These are phyloP conservation scores for Pyrochroa serraticornis DNA, from an alignment of 2,888 invertebrate species.

Conservation along the genomic window DNA sequence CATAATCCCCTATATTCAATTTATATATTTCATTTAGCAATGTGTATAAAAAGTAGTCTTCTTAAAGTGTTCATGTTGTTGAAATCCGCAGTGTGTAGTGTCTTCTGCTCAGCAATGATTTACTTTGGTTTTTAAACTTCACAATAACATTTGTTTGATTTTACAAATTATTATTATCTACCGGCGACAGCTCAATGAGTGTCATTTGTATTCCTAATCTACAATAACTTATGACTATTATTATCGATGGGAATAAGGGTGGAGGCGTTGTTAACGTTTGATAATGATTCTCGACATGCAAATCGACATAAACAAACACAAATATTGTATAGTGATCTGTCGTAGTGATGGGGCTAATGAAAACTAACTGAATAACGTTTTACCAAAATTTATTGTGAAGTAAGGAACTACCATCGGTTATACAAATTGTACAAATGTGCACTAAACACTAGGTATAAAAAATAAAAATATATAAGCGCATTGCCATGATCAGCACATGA, in stretches of 20 bases:
- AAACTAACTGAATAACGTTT: not conserved
- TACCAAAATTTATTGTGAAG: conserved; percentile 8
- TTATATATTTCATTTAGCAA: too few relatives aligned
- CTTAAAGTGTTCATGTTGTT: too few relatives aligned
- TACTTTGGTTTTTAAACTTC: conserved; percentile 2
- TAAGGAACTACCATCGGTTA: not conserved
- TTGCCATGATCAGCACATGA: not conserved
- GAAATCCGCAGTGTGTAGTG: too few relatives aligned
- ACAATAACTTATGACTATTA: not conserved
- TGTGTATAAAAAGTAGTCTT: too few relatives aligned
- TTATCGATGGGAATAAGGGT: not conserved
- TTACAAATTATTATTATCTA: too few relatives aligned
- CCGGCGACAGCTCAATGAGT: too few relatives aligned
- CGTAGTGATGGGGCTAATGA: not conserved
- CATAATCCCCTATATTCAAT: too few relatives aligned
- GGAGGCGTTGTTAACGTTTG: conserved; percentile 8
- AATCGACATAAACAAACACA: conserved; percentile 43
- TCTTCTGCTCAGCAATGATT: not conserved
- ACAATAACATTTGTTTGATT: conserved; percentile 1
- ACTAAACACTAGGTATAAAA: conserved; percentile 13
- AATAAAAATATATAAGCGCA: conserved; percentile 12
- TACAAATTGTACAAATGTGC: not conserved
- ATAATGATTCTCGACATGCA: conserved; percentile 31
- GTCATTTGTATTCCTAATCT: not conserved
- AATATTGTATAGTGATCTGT: conserved; percentile 18